phyloP scores from a whole-genome alignment of 2,113 vertebrate genomes.

The Pelmatolapia mariae region DNA sequence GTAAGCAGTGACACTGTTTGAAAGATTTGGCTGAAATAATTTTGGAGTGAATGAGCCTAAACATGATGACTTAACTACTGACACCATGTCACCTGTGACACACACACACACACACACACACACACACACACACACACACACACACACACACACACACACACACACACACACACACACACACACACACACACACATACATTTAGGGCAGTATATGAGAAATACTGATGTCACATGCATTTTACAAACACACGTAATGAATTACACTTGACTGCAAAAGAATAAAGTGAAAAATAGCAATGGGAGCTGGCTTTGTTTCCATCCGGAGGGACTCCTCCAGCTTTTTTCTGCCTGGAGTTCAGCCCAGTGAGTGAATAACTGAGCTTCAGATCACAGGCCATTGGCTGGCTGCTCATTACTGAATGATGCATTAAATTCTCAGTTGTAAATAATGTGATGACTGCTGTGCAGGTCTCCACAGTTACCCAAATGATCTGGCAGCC shows the following conservation, averaged over 20 bases:
- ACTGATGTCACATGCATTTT: not conserved
- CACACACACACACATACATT: not conserved
- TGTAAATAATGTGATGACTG: constrained; percentile 43
- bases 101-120: not conserved
- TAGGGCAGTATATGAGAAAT: not conserved
- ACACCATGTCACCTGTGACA: not conserved
- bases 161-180: not conserved
- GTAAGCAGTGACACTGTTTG: not conserved
- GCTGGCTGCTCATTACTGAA: constrained; percentile 28
- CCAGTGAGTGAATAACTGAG: constrained; percentile 11
- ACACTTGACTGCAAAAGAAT: not conserved
- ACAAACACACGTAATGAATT: not conserved
- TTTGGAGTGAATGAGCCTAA: not conserved
- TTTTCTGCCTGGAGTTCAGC: constrained; percentile 8
- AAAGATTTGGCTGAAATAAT: not conserved
- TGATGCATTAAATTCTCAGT: constrained; percentile 20
- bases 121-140: too few species aligned
- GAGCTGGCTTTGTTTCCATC: not conserved
- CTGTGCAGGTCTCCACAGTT: not conserved
- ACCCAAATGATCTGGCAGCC: not conserved
- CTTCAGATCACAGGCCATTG: constrained; percentile 21
- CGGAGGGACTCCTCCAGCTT: not conserved
- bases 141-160: too few species aligned
- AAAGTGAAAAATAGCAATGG: not conserved
- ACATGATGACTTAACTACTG: not conserved